phyloP scores from a whole-genome alignment of 2,888 invertebrate species.

The Agrilus cyanescens region DNA sequence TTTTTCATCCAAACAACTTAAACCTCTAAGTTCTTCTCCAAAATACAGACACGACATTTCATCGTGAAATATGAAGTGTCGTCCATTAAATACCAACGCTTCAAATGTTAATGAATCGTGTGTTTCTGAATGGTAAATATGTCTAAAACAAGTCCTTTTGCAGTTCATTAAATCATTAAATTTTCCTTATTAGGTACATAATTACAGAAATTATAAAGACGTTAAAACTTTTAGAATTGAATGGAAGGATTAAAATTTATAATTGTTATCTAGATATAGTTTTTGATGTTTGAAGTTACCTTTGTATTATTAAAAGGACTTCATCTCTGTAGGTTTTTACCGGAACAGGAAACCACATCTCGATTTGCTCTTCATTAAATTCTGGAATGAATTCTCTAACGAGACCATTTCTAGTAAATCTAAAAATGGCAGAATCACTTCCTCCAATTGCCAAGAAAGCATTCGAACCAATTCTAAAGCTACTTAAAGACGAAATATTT shows the following conservation, averaged over 20 bases:
- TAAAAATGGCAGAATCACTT: slow-evolving; percentile 25
- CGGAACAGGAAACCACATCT: slow-evolving; percentile 30
- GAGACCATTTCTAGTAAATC: slow-evolving; percentile 22
- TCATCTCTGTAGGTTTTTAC: slow-evolving; percentile 36
- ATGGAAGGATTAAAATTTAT: too few relatives aligned
- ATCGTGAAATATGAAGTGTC: slow-evolving; percentile 29
- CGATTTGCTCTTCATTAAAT: slow-evolving; percentile 24
- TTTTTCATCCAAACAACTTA: slow-evolving; percentile 26
- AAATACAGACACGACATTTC: slow-evolving; percentile 29
- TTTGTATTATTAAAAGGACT: slow-evolving; percentile 34
- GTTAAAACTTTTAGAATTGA: too few relatives aligned
- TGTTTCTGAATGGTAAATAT: slow-evolving; percentile 18
- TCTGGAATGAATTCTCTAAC: slow-evolving; percentile 19
- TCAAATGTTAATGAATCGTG: slow-evolving; percentile 26
- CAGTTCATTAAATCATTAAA: too few relatives aligned
- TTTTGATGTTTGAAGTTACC: too few relatives aligned
- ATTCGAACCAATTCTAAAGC: slow-evolving; percentile 30
- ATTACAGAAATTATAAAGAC: too few relatives aligned
- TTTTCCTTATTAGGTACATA: too few relatives aligned
- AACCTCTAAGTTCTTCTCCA: slow-evolving; percentile 23
- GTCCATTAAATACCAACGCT: slow-evolving; percentile 27
- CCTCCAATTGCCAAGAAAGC: slow-evolving; percentile 32
- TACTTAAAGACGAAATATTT: slow-evolving; percentile 21
- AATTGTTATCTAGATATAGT: too few relatives aligned
- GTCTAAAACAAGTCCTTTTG: background rate